These are phyloP conservation scores for Epiblema foenella DNA, from an alignment of 2,888 invertebrate species.

Conservation along the genomic window DNA sequence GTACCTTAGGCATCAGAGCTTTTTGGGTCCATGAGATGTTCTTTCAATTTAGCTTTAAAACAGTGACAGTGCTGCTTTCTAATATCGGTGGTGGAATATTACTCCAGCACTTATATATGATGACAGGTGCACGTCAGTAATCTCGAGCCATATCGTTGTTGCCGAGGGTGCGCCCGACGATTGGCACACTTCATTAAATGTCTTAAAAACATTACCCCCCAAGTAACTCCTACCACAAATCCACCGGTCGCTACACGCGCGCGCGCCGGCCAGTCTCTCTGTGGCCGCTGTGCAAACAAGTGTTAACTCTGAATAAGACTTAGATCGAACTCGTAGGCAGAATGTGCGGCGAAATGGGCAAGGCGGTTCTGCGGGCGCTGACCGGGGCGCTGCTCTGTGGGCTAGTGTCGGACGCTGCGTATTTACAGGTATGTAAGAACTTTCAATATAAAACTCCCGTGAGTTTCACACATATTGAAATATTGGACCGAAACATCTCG, in stretches of 20 bases:
- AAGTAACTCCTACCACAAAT: slow-evolving; percentile 17
- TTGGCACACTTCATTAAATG: neutral
- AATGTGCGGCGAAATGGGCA: slow-evolving; percentile 83
- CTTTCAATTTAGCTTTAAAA: too few relatives aligned
- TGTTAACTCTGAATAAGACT: slow-evolving; percentile 12
- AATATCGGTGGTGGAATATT: too few relatives aligned
- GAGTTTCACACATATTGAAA: too few relatives aligned
- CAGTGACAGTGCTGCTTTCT: too few relatives aligned
- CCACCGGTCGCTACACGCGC: slow-evolving; percentile 10
- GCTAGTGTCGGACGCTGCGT: slow-evolving; percentile 78
- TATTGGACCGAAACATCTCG: too few relatives aligned
- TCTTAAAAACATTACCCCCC: slow-evolving; percentile 13
- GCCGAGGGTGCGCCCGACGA: neutral
- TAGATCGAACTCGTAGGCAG: slow-evolving; percentile 46
- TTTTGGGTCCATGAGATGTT: too few relatives aligned
- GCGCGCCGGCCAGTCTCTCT: slow-evolving; percentile 37
- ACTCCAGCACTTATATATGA: too few relatives aligned
- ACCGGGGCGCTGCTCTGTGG: slow-evolving; percentile 78
- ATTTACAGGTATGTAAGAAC: slow-evolving; percentile 68
- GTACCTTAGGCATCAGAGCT: too few relatives aligned
- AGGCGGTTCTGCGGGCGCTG: slow-evolving; percentile 76
- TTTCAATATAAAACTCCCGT: too few relatives aligned
- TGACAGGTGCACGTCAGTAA: neutral
- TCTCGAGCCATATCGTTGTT: neutral
- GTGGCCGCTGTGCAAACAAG: slow-evolving; percentile 38